Percentiles rank a stretch among this genome's conserved stretches.
Evolutionary conservation across 1,140 invertebrate genomes (phyloP).

Genomic region (Euura saliciscinereae): DNA sequence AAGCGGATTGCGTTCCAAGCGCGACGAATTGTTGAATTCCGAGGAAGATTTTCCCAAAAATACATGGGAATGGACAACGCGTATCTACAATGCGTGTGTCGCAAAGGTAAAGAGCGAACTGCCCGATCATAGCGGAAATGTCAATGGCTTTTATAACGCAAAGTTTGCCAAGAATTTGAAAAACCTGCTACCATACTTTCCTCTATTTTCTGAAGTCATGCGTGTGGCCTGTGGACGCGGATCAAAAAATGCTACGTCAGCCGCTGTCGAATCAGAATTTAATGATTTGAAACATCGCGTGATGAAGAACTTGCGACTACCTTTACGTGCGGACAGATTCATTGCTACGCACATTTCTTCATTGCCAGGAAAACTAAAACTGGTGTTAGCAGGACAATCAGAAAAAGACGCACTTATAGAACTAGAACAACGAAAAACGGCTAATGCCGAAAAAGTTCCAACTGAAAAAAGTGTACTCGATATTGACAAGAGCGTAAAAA

Average conservation of each 20-base stretch:
- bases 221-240: not conserved
- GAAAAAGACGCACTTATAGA: no score
- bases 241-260: conserved; percentile 2
- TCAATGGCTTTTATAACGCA: no score
- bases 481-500: no score
- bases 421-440: not conserved
- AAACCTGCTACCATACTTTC: conserved; percentile 11
- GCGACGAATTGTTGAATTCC: no score
- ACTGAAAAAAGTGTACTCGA: no score
- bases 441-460: no score
- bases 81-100: no score
- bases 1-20: no score
- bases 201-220: conserved; percentile 5
- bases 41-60: no score
- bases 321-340: conserved; percentile 10
- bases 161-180: not conserved
- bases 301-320: not conserved
- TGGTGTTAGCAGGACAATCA: not conserved
- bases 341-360: not conserved
- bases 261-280: conserved; percentile 13
- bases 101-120: no score
- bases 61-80: no score
- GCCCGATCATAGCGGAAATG: no score
- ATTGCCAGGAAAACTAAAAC: conserved; percentile 6
- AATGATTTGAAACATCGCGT: conserved; percentile 15